A percentile compares a stretch with the other conserved stretches of the same genome.
These are phyloP conservation scores for Saccopteryx bilineata DNA, from an alignment of 2,113 vertebrate genomes.

Conservation along the genomic window DNA sequence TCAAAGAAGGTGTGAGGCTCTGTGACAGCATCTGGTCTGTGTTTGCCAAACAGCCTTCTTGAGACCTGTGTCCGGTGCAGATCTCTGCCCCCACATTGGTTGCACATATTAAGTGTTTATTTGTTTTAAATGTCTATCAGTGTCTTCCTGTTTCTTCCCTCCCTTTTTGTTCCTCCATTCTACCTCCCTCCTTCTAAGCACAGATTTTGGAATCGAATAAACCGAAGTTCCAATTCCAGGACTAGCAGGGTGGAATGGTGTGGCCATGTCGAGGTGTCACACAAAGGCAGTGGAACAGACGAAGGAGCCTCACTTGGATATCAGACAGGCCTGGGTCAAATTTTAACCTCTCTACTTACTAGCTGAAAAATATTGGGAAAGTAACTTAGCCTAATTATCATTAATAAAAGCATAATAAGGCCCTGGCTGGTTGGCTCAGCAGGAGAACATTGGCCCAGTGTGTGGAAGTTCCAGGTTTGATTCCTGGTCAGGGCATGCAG, in stretches of 20 bases:
- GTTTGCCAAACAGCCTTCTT: neutral
- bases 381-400: neutral
- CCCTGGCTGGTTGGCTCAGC: too few species aligned
- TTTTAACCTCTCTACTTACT: neutral
- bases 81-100: neutral
- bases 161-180: neutral
- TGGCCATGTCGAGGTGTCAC: rapidly evolving
- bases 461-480: too few species aligned
- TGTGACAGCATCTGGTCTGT: neutral
- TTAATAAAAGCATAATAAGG: slow-evolving; percentile 12
- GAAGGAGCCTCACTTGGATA: neutral
- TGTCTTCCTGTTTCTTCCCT: neutral
- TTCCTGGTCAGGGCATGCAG: too few species aligned
- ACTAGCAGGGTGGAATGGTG: neutral
- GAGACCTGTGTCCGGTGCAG: neutral
- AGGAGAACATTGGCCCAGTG: too few species aligned
- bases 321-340: neutral
- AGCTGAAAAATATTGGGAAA: neutral
- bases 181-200: neutral
- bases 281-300: too few species aligned
- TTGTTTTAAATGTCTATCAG: neutral
- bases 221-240: neutral
- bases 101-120: neutral
- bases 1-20: neutral
- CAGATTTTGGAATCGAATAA: neutral